These are phyloP conservation scores for Macaria notata DNA, from an alignment of 2,888 invertebrate species.

Conservation along the genomic window DNA sequence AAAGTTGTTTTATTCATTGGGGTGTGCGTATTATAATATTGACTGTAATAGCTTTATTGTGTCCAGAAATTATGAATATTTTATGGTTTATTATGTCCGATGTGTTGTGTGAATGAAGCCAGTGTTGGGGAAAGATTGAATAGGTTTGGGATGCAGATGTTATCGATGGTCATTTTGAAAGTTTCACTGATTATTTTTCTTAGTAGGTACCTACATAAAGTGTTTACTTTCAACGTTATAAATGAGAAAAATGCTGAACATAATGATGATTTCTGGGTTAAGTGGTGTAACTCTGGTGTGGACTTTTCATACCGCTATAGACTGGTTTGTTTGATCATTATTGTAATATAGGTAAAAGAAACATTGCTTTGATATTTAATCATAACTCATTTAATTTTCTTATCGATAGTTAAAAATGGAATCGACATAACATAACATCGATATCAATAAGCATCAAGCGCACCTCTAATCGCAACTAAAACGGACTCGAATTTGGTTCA, in stretches of 20 bases:
- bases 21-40: conserved; percentile 29
- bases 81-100: conserved; percentile 53
- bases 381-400: too few relatives aligned
- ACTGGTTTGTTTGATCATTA: too few relatives aligned
- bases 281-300: too few relatives aligned
- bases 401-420: too few relatives aligned
- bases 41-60: conserved; percentile 48
- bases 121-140: conserved; percentile 49
- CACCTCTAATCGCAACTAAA: conserved; percentile 11
- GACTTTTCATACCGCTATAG: too few relatives aligned
- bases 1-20: conserved; percentile 38
- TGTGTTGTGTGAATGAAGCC: conserved; percentile 58
- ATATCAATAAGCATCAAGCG: conserved; percentile 12
- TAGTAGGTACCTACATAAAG: too few relatives aligned
- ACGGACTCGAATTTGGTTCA: conserved; percentile 31
- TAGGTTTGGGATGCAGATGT: conserved; percentile 20
- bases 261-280: too few relatives aligned
- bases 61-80: conserved; percentile 64
- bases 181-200: too few relatives aligned
- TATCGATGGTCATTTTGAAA: not conserved
- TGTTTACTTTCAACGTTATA: too few relatives aligned
- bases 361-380: too few relatives aligned
- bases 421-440: not conserved
- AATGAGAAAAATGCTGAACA: too few relatives aligned
- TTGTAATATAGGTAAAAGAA: too few relatives aligned